Evolutionary conservation across 2,113 vertebrate genomes (phyloP).

Genomic region (Pterocles burchelli): DNA sequence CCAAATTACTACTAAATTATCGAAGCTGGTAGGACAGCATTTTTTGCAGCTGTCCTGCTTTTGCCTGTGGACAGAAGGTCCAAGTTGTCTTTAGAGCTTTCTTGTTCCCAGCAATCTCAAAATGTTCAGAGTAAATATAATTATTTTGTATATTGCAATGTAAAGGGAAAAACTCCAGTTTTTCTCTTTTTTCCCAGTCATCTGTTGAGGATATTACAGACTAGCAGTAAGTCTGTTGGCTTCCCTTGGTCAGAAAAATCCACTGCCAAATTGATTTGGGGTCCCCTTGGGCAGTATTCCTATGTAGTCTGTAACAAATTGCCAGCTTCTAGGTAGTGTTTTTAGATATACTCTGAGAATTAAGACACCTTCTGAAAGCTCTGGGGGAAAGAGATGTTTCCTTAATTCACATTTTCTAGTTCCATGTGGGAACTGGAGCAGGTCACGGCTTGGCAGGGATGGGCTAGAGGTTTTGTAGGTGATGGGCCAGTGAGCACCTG

Average conservation of each 20-base stretch:
- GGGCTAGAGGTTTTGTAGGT: neutral
- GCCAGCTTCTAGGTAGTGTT: neutral
- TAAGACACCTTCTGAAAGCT: neutral
- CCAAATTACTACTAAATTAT: neutral
- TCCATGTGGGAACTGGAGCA: neutral
- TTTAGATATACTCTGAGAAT: neutral
- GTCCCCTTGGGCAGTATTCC: slow-evolving; percentile 21
- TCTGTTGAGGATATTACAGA: neutral
- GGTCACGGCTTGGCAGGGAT: neutral
- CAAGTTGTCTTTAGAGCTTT: neutral
- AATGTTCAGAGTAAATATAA: neutral
- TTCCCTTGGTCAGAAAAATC: slow-evolving; percentile 8
- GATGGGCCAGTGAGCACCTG: neutral
- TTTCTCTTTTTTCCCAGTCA: neutral
- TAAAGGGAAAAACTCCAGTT: neutral
- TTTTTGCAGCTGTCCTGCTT: neutral
- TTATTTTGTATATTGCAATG: accelerated
- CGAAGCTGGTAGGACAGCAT: neutral
- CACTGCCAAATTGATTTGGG: neutral
- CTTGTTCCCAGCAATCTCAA: neutral
- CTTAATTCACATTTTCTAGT: neutral
- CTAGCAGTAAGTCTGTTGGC: neutral
- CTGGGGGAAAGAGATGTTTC: neutral
- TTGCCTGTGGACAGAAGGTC: neutral
- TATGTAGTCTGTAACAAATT: neutral